Percentiles rank a stretch among this genome's conserved stretches.
Conservation (phyloP, 2,113 vertebrate species). For the Pluvialis apricaria region DNA sequence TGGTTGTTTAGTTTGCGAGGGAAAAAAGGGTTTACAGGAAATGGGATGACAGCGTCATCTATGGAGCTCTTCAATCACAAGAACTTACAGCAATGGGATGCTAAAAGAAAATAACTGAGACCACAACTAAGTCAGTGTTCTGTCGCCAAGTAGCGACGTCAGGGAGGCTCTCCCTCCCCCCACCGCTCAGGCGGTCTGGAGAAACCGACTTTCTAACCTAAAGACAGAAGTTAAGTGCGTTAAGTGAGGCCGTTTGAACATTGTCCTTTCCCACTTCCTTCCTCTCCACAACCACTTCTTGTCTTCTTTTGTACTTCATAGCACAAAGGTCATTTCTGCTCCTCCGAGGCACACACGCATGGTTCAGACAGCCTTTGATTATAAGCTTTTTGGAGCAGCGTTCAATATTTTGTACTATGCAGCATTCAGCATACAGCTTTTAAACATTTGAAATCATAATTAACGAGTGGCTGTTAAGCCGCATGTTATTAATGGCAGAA, state of each 20-base stretch:
- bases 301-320: not conserved
- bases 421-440: not conserved
- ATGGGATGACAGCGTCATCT: not conserved
- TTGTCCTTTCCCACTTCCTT: constrained; percentile 27
- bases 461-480: not conserved
- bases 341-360: rapidly evolving
- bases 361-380: not conserved
- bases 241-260: not conserved
- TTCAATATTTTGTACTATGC: not conserved
- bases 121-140: not conserved
- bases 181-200: not conserved
- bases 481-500: constrained; percentile 7
- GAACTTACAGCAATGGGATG: not conserved
- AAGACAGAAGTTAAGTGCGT: not conserved
- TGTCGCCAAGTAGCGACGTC: not conserved
- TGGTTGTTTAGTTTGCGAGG: not conserved
- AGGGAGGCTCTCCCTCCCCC: not conserved
- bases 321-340: not conserved
- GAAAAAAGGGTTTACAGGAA: not conserved
- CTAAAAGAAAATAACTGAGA: constrained; percentile 9
- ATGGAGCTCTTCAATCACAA: not conserved
- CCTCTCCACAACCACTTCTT: not conserved
- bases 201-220: not conserved
- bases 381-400: not conserved
- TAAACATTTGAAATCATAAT: not conserved